A percentile compares a stretch with the other conserved stretches of the same genome.
Conservation (phyloP, 2,888 invertebrate genomes). For the Coecobrya sp. region DNA sequence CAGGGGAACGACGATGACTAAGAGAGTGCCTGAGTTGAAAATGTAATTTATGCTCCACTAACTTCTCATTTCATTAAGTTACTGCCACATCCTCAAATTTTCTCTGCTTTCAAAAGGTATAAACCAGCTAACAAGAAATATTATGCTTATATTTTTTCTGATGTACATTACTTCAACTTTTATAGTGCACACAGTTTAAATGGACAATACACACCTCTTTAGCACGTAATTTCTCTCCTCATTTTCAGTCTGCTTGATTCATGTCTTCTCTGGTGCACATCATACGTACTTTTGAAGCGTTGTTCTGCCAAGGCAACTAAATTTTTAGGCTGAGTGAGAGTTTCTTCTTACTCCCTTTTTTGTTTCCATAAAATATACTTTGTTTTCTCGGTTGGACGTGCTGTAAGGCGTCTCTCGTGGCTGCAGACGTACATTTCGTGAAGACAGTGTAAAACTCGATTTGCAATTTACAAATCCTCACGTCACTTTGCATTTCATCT, state of each 20-base stretch:
- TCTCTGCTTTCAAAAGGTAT: not conserved
- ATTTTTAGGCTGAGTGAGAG: not conserved
- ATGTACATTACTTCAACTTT: not conserved
- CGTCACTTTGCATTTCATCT: slow-evolving; percentile 70
- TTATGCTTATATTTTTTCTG: not conserved
- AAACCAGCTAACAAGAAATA: not conserved
- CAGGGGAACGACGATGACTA: not conserved
- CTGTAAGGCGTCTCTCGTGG: slow-evolving; percentile 23
- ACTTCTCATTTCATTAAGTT: slow-evolving; percentile 64
- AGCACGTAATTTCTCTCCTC: not conserved
- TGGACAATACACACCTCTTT: slow-evolving; percentile 2
- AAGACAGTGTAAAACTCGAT: slow-evolving; percentile 66
- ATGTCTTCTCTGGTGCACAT: slow-evolving; percentile 2
- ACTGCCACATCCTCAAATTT: not conserved
- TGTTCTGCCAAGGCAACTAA: not conserved
- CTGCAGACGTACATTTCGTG: not conserved
- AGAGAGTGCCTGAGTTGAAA: not conserved
- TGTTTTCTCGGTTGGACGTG: slow-evolving; percentile 8
- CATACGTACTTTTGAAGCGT: not conserved
- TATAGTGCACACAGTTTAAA: slow-evolving; percentile 4
- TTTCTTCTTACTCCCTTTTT: slow-evolving; percentile 9
- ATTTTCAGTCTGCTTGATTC: slow-evolving; percentile 27
- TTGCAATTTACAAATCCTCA: slow-evolving; percentile 75
- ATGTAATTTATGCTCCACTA: slow-evolving; percentile 59
- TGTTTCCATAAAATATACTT: not conserved